Base-by-base conservation (phyloP, 2,888 invertebrate genomes). In the Noctua janthe region DNA sequence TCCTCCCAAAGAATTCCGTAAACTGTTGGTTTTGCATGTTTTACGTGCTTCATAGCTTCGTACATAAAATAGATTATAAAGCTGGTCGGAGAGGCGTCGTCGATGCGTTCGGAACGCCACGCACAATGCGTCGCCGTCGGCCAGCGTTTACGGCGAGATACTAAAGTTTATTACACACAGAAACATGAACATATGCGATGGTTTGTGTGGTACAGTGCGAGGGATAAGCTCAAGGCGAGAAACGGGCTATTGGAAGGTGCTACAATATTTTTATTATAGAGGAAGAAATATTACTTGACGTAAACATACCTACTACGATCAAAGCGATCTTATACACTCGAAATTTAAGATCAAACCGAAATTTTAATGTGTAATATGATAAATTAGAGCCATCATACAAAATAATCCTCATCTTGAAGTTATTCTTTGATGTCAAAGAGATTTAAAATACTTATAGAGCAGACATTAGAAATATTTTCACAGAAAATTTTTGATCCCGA, bases 131-230 rank as follows among this genome's bases (percentile, higher is more conserved):
- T 92, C 87, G 91, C 94, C 94, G 92, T 90, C 85, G 90, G 90
- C 81, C 74, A 78, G 77, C 87, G 85, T 94, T 95, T 93, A 94
- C 92, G 90, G 91, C 91, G 85, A 85, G 93, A 93, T 91, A 91
- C 93, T 91, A 93, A 93, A 94, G 92, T 95, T 95, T 95, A 95
- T 95, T 95, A 92, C 95, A 87, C 81, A 90, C 87, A 75, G 82
- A 78, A 84, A 87, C 86, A 76, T 87, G 89, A 88, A 92, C 90
- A 91, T 93, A 91, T 91, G 89, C 91, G 83, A 84, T 83, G 82
- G 79, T 85, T 84, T 84, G 85, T 75, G 20, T 71, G 29, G 39
- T 35, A 64, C 15, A 78, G 71, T 64, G 11, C 62, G 67, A 85
- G 80, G 1, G 2, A 51, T 0, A 3, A 43, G 35, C 70, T 20